A percentile compares a stretch with the other conserved stretches of the same genome.
Evolutionary conservation across 2,113 vertebrate species (phyloP).

Genomic region (Myocastor coypus): DNA sequence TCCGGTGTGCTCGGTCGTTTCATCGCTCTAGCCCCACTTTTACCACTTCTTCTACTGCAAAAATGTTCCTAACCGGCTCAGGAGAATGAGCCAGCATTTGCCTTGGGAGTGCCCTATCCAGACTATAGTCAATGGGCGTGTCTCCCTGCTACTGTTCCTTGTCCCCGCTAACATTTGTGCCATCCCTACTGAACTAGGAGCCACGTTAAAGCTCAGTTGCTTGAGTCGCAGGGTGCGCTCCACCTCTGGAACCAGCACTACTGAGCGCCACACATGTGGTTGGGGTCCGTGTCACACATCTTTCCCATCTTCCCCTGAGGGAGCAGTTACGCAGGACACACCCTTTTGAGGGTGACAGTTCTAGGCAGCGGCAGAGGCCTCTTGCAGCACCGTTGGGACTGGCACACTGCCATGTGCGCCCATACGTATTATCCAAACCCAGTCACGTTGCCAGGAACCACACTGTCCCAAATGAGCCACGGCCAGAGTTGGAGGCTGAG

Average conservation of each 20-base stretch:
- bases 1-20: not conserved
- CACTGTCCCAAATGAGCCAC: not conserved
- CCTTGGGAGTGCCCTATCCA: not conserved
- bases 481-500: not conserved
- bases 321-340: not conserved
- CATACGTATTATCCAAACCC: not conserved
- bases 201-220: not conserved
- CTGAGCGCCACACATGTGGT: accelerated
- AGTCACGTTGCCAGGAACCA: not conserved
- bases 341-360: not conserved
- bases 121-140: accelerated
- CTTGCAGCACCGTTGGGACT: not conserved
- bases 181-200: too few relatives aligned
- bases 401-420: not conserved
- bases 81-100: not conserved
- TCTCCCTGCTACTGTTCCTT: not conserved
- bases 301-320: not conserved
- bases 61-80: not conserved
- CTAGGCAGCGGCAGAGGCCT: not conserved
- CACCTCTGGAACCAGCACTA: accelerated
- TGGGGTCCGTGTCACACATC: accelerated
- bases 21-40: not conserved
- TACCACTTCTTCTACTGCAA: not conserved
- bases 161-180: not conserved
- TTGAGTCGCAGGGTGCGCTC: accelerated